Base-by-base conservation (phyloP, 2,888 invertebrate species). In the Apodemia mormo region DNA sequence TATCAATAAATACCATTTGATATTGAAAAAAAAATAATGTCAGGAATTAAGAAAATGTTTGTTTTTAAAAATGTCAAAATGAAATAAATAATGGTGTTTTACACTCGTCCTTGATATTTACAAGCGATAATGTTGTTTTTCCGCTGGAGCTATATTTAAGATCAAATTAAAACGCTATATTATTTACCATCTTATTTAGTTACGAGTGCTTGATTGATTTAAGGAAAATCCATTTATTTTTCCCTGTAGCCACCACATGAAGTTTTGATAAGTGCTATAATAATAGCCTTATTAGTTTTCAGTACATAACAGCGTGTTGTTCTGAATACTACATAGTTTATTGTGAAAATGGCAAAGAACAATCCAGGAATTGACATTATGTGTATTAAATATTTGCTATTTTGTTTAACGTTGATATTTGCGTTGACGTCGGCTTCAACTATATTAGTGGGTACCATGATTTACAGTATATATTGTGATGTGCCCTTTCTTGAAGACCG, bases 391-490 rank as follows among this genome's bases (percentile, higher is more conserved):
- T 97, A 96, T 81, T 94, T 96, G 90, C 91, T 97, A 75, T 94
- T 97, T 79, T 93, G 95, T 77, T 96, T 97, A 78, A 96, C 96
- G 83, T 94, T 96, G 37, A 95, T 97, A 84, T 97, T 97, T 88
- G 95, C 22, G 0, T 22, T 22, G 22, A 22, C 22, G 22, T 22
- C 22, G 22, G 0, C 22, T 22, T 22, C 22, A 22, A 22, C 22
- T 22, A 22, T 22, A 22, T 22, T 22, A 22, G 22, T 22, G 22
- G 22, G 22, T 22, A 22, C 22, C 22, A 22, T 22, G 22, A 22
- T 22, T 22, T 22, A 22, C 22, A 22, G 22, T 22, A 22, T 22
- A 22, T 22, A 22, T 22, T 22, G 22, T 22, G 22, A 22, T 22
- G 22, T 22, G 22, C 22, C 22, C 22, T 22, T 22, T 22, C 22